Evolutionary conservation across 1,140 invertebrate species (phyloP).

Genomic region (Leucophenga varia): DNA sequence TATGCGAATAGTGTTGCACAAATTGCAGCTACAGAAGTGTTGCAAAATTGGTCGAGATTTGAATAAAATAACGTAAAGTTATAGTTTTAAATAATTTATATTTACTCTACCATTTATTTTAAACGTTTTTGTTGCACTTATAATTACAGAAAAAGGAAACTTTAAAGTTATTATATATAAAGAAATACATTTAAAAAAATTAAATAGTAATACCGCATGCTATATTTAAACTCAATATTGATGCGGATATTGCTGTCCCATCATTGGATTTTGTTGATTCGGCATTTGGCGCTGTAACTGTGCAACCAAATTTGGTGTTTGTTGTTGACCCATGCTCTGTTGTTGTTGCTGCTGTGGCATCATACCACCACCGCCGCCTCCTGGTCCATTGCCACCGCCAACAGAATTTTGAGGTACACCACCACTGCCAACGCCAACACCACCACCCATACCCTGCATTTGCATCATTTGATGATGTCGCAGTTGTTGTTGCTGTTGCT

Average conservation of each 20-base stretch:
- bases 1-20: no score
- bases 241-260: conserved; percentile 52
- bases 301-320: conserved; percentile 63
- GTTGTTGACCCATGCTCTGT: conserved; percentile 62
- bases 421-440: conserved; percentile 36
- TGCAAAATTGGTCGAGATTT: no score
- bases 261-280: conserved; percentile 48
- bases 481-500: conserved; percentile 53
- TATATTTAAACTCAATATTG: conserved; percentile 28
- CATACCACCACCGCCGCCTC: conserved; percentile 26
- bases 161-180: no score
- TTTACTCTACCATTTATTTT: conserved; percentile 26
- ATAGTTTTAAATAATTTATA: conserved; percentile 39
- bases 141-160: conserved; percentile 34
- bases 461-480: conserved; percentile 56
- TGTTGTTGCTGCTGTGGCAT: conserved; percentile 51
- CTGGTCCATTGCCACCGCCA: conserved; percentile 20
- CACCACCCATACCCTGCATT: conserved; percentile 48
- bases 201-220: no score
- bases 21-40: no score
- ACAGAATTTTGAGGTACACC: conserved; percentile 26
- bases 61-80: neutral
- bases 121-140: conserved; percentile 33
- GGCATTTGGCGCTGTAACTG: conserved; percentile 62
- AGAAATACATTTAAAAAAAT: no score